A percentile compares a stretch with the other conserved stretches of the same genome.
phyloP scores from a whole-genome alignment of 2,888 invertebrate genomes.

The Chaitophorus viminalis region DNA sequence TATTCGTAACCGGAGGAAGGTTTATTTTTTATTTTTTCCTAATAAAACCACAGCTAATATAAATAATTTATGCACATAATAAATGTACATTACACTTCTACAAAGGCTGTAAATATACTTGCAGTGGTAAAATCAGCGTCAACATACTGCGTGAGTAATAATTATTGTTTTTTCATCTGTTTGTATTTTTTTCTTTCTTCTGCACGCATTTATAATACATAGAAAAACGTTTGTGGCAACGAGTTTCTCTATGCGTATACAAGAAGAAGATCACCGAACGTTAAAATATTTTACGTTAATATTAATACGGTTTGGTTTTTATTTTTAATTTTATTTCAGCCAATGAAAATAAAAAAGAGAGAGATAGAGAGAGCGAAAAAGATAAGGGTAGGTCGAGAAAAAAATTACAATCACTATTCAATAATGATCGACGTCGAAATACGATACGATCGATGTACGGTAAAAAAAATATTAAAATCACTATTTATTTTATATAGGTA shows the following conservation, averaged over 20 bases:
- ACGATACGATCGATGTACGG: too few relatives aligned
- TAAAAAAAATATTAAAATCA: too few relatives aligned
- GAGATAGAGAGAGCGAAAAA: too few relatives aligned
- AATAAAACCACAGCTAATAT: slow-evolving; percentile 30
- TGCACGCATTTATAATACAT: background rate
- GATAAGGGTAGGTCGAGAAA: too few relatives aligned
- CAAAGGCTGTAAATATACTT: too few relatives aligned
- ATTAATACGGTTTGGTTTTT: background rate
- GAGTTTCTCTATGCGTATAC: background rate
- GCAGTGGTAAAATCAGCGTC: background rate
- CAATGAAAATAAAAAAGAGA: background rate
- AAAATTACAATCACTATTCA: too few relatives aligned
- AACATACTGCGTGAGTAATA: background rate
- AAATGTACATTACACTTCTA: background rate
- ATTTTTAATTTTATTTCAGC: background rate
- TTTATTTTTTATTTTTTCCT: slow-evolving; percentile 30
- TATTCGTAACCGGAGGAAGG: background rate
- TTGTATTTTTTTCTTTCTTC: slow-evolving; percentile 8
- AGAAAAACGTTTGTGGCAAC: too few relatives aligned
- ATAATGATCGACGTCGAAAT: too few relatives aligned
- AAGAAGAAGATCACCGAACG: background rate
- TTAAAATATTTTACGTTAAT: background rate
- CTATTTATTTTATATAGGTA: too few relatives aligned
- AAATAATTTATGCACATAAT: slow-evolving; percentile 7
- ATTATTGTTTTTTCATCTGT: background rate